A percentile compares a stretch with the other conserved stretches of the same genome.
phyloP scores from a whole-genome alignment of 2,113 vertebrate genomes.

The Desmodus rotundus region DNA sequence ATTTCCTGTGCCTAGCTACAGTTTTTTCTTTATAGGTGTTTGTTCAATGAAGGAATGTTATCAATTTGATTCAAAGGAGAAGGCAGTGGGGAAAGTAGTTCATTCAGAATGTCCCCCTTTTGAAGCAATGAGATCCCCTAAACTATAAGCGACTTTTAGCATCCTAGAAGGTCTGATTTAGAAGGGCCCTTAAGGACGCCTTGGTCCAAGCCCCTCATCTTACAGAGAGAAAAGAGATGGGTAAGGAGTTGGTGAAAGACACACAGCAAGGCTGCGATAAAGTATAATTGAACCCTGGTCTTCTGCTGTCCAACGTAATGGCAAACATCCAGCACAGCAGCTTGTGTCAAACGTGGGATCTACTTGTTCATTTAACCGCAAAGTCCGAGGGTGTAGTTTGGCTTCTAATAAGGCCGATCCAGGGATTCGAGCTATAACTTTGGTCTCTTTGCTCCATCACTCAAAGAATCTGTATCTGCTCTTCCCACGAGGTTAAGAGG shows the following conservation, averaged over 20 bases:
- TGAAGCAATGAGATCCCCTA: neutral
- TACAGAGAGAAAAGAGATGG: neutral
- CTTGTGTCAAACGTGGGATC: neutral
- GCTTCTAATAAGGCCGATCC: neutral
- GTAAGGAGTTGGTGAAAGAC: neutral
- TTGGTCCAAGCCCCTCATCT: neutral
- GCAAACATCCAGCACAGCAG: neutral
- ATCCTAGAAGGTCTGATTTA: neutral
- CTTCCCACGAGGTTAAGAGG: neutral
- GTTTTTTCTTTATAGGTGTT: neutral
- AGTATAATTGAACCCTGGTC: neutral
- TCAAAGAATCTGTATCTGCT: neutral
- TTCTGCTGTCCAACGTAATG: neutral
- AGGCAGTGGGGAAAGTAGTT: neutral
- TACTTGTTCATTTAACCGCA: neutral
- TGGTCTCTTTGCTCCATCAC: neutral
- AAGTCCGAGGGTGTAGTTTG: neutral
- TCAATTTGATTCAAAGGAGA: neutral
- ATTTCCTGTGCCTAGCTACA: neutral
- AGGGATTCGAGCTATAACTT: neutral
- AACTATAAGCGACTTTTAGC: neutral
- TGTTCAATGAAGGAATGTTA: neutral
- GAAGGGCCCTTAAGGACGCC: neutral
- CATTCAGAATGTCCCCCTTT: neutral
- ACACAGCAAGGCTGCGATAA: neutral